Percentiles rank a stretch among this genome's conserved stretches.
Evolutionary conservation across 2,113 vertebrate genomes (phyloP).

Genomic region (Leucopsar rothschildi): DNA sequence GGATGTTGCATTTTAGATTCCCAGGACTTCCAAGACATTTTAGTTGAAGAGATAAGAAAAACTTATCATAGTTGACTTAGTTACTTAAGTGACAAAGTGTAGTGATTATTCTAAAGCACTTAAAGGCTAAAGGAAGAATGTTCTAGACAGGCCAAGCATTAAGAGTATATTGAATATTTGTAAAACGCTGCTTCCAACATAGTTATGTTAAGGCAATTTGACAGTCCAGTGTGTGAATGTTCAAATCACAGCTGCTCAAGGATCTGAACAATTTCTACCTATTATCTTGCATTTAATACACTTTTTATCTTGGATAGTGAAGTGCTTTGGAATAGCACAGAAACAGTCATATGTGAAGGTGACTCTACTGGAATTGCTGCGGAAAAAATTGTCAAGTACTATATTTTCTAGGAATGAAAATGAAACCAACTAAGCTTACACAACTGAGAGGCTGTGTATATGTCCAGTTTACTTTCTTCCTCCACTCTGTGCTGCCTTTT

Average conservation of each 20-base stretch:
- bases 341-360: neutral
- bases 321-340: neutral
- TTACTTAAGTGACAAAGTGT: neutral
- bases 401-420: neutral
- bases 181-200: neutral
- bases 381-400: neutral
- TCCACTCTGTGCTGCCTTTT: neutral
- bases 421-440: neutral
- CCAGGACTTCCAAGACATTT: neutral
- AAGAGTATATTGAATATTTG: neutral
- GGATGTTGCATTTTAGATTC: neutral
- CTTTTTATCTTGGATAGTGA: neutral
- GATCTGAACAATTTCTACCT: neutral
- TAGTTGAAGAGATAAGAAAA: neutral
- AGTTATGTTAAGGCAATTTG: neutral
- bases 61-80: neutral
- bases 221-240: neutral
- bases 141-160: neutral
- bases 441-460: neutral
- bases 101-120: neutral
- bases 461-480: neutral
- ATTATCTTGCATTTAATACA: neutral
- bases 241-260: slow-evolving; percentile 14
- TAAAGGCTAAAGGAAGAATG: neutral
- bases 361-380: neutral